A percentile compares a stretch with the other conserved stretches of the same genome.
Evolutionary conservation across 1,140 invertebrate genomes (phyloP).

Genomic region (Caenorhabditis elegans): DNA sequence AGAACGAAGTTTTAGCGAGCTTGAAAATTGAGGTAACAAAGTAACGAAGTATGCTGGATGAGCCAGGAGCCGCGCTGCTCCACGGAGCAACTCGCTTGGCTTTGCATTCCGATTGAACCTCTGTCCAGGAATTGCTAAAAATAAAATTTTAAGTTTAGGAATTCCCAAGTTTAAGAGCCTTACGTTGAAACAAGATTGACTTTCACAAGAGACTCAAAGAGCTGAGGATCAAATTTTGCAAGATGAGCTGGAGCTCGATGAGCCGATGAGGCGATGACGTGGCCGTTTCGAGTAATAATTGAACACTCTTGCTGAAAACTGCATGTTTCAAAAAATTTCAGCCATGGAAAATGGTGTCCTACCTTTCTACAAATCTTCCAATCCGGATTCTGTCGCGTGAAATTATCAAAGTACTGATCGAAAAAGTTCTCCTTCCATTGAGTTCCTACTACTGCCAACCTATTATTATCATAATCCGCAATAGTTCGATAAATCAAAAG

Average conservation of each 20-base stretch:
- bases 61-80: constrained; percentile 10
- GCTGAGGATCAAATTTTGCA: constrained; percentile 39
- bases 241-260: not conserved
- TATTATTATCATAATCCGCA: constrained; percentile 31
- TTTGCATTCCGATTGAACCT: constrained; percentile 35
- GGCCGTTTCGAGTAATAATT: constrained; percentile 73
- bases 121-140: constrained; percentile 19
- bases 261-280: constrained; percentile 84
- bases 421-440: constrained; percentile 45
- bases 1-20: constrained; percentile 13
- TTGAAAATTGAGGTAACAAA: not conserved
- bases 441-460: constrained; percentile 42
- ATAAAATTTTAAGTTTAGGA: not conserved
- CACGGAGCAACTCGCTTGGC: constrained; percentile 25
- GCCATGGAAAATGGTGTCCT: not conserved
- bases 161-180: not conserved
- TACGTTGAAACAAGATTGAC: not conserved
- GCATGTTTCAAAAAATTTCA: not conserved
- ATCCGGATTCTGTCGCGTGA: constrained; percentile 8
- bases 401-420: constrained; percentile 38
- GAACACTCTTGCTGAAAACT: constrained; percentile 76
- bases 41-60: constrained; percentile 13
- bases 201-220: constrained; percentile 21
- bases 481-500: constrained; percentile 37
- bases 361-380: constrained; percentile 38